phyloP scores from a whole-genome alignment of 37 sponge, comb jelly and placozoan genomes.

The Chondrosia reniformis region DNA sequence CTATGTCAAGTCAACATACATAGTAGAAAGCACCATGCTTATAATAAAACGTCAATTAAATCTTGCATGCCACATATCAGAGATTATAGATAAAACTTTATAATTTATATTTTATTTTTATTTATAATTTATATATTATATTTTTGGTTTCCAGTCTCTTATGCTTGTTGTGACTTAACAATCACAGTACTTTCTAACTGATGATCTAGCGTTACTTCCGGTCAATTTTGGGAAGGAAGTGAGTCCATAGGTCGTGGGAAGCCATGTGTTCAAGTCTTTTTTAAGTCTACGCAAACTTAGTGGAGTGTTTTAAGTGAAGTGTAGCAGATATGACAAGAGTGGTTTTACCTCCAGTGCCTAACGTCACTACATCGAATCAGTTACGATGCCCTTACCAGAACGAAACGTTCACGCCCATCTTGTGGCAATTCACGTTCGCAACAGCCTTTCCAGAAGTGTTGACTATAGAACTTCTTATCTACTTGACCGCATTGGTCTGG shows the following conservation, averaged over 20 bases:
- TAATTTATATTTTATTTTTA: too few relatives aligned
- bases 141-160: too few relatives aligned
- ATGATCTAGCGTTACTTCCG: too few relatives aligned
- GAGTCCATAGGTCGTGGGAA: neutral
- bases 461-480: slow-evolving; percentile 15
- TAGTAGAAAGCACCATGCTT: too few relatives aligned
- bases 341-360: neutral
- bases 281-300: too few relatives aligned
- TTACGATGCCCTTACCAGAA: neutral
- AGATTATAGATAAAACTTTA: too few relatives aligned
- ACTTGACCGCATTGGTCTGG: slow-evolving; percentile 30
- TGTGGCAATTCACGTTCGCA: neutral
- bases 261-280: too few relatives aligned
- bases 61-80: too few relatives aligned
- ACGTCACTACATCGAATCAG: neutral
- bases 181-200: neutral
- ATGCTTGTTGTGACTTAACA: too few relatives aligned
- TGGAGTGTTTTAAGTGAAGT: neutral
- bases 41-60: too few relatives aligned
- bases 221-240: neutral
- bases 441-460: neutral
- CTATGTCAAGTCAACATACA: too few relatives aligned
- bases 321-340: neutral
- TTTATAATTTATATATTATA: too few relatives aligned
- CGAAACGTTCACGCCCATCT: neutral